Base-by-base conservation (phyloP, 1,140 invertebrate genomes). In the Ctenoplectra terminalis region DNA sequence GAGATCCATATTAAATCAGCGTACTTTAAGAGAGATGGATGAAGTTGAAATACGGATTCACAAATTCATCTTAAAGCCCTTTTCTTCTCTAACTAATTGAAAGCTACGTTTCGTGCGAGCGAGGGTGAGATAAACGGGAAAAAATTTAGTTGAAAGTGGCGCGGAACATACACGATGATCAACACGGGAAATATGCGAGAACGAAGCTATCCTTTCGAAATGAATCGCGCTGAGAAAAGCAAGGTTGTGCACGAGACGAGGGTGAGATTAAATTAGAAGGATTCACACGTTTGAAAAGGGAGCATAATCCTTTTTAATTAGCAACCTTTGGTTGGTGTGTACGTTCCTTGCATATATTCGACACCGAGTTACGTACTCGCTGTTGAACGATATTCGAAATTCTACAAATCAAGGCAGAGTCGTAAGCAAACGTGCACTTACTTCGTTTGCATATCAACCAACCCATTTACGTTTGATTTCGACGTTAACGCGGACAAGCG, bases 391-490 rank as follows among this genome's bases (percentile, higher is more conserved):
- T n/a, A n/a, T 37, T 67, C 37, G 15, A 67, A 77, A 66, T 64
- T 58, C 20, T 20, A 23, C 6, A 9, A 23, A 69, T 46, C n/a
- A 7, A 43, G n/a, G 8, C 29, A 20, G n/a, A 8, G 5, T 7
- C 31, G 11, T 8, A 11, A 34, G 13, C 29, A n/a, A 26, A 26
- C 20, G 17, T 58, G 26, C 6, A 26, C 4, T 76, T 52, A 15
- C n/a, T 48, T 71, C 64, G 29, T 84, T 85, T 67, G 29, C 71
- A 60, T 84, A 54, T 84, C 64, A 75, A 85, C 46, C 52, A 50
- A 37, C 37, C 9, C 23, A 37, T 74, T 50, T 48, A 46, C 31
- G 56, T 69, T 79, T 66, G 8, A 37, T 81, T 60, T 73, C 15
- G 40, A 26, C 48, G 46, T 40, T 37, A 34, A 37, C 20, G 17